A percentile compares a stretch with the other conserved stretches of the same genome.
Conservation (phyloP, 23 tunicate species). For the Oikopleura albicans region DNA sequence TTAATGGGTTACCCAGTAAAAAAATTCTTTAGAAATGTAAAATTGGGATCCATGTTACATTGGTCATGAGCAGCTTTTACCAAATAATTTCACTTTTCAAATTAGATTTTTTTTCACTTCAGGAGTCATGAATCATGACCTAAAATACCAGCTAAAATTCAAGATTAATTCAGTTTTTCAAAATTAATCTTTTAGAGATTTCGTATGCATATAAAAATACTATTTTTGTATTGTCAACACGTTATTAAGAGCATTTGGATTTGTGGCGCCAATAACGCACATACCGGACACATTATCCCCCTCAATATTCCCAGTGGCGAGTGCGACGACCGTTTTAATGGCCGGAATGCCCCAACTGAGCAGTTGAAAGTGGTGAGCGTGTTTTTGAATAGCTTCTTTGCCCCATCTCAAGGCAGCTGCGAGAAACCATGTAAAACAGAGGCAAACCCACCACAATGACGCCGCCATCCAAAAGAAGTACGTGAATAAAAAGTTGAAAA, state of each 20-base stretch:
- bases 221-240: not conserved
- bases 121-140: no score
- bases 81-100: no score
- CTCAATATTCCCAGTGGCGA: constrained; percentile 22
- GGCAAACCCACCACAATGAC: constrained; percentile 57
- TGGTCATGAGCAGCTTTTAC: no score
- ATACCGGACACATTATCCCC: constrained; percentile 72
- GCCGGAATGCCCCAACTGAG: constrained; percentile 69
- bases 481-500: not conserved
- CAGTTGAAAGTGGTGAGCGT: constrained; percentile 37
- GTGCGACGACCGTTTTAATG: constrained; percentile 29
- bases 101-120: no score
- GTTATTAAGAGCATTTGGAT: constrained; percentile 19
- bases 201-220: not conserved
- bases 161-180: no score
- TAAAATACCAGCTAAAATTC: no score
- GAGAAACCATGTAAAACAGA: constrained; percentile 70
- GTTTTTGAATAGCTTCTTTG: constrained; percentile 47
- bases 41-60: no score
- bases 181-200: not conserved
- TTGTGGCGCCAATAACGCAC: constrained; percentile 55
- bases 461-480: constrained; percentile 15
- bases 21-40: no score
- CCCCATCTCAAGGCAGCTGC: constrained; percentile 85
- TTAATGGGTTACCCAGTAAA: no score